Conservation (phyloP, 2,113 vertebrate species). For the Echinops telfairi region DNA sequence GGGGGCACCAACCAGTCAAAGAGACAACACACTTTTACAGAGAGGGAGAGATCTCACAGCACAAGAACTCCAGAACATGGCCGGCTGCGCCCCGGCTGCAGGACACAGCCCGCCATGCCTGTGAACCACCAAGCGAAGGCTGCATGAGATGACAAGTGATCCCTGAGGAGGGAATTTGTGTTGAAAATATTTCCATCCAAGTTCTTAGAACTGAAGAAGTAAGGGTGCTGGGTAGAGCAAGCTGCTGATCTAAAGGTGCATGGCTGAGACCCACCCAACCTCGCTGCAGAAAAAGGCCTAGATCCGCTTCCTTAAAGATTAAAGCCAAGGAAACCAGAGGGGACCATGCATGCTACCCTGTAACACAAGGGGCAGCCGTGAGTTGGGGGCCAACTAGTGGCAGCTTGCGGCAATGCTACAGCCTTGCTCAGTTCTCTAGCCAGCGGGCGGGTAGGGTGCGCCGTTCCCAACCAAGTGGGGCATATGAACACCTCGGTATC, state of each 20-base stretch:
- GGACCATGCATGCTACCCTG: background rate
- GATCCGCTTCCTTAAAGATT: background rate
- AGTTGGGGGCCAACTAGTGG: background rate
- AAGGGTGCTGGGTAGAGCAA: background rate
- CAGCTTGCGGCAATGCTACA: background rate
- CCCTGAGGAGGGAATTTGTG: background rate
- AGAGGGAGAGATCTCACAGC: background rate
- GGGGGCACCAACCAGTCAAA: background rate
- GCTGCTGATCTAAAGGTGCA: background rate
- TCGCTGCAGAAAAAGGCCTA: background rate
- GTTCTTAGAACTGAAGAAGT: background rate
- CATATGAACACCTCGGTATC: rapidly evolving
- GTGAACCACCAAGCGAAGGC: constrained; percentile 35
- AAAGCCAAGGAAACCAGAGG: background rate
- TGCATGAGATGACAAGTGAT: background rate
- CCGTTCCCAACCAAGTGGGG: background rate
- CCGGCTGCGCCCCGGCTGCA: background rate
- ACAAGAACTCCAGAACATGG: background rate
- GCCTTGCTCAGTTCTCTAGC: background rate
- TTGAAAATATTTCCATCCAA: background rate
- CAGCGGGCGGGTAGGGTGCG: background rate
- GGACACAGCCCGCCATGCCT: background rate
- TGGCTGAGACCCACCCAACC: background rate
- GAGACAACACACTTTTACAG: background rate
- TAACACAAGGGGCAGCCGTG: background rate